Base-by-base conservation (phyloP, 2,888 invertebrate genomes). In the Eudasyphora cyanicolor region DNA sequence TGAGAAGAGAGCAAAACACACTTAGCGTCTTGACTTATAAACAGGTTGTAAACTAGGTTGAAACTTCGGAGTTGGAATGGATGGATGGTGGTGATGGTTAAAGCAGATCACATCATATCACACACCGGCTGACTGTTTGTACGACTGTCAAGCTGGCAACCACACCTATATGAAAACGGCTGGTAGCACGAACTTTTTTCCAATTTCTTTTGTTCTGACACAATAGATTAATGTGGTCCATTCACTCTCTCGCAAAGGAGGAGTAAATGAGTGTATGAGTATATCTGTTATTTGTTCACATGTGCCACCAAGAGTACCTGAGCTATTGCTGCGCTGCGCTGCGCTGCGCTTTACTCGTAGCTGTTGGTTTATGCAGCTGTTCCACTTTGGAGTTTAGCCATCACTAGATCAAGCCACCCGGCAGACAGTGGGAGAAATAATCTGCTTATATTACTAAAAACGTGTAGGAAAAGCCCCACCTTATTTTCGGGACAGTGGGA, bases 1-100 rank as follows among this genome's bases (percentile, higher is more conserved):
- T 67, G 3, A 67, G 12, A 35, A 17, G 7, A 35, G 32, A 19
- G 38, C 17, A 49, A 45, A 32, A 45, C 19, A 3, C 24, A 21
- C 21, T 21, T 3, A 5, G 17, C 49, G 57, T 54, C 12, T 27
- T 57, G 27, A 62, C 67, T 79, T 57, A 19, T 67, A 75, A 83
- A 83, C 83, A 83, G 80, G 83, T 83, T 83, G 77, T 71, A 80
- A 83, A 77, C 77, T 83, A 80, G 83, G 83, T 83, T 83, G 83
- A 57, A 2, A 27, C 27, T 49, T 32, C 8, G 70, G 57, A 19
- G 49, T 64, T 64, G 32, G 80, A 54, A 57, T 60, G 45, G n/a
- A 35, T 51, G 10, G 51, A 21, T 24, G 5, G 67, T 7, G 29
- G 45, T 49, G 49, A 69, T 24, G 67, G 17, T 10, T 29, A 69